These are phyloP conservation scores for Mongoloraphidia duomilia DNA, from an alignment of 2,888 invertebrate species.

Conservation along the genomic window DNA sequence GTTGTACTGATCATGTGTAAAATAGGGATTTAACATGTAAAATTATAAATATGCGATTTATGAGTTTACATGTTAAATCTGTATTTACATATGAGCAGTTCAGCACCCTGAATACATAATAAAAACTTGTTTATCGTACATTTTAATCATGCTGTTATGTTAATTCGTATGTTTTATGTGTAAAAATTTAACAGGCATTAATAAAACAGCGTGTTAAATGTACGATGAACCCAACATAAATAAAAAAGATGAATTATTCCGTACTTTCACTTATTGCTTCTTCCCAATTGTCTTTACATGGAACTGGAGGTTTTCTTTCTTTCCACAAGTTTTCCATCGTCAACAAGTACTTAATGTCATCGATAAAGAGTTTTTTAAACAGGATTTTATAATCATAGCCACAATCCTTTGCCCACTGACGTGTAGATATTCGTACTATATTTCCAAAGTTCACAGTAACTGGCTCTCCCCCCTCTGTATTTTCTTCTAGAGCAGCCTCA, in stretches of 20 bases:
- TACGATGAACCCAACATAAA: too few species aligned
- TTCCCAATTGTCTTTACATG: constrained; percentile 27
- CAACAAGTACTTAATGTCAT: constrained; percentile 88
- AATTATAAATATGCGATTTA: too few species aligned
- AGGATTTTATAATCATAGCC: constrained; percentile 73
- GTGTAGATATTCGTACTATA: constrained; percentile 52
- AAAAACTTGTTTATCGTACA: too few species aligned
- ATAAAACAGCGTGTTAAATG: too few species aligned
- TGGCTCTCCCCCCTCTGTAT: constrained; percentile 30
- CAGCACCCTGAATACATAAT: neutral
- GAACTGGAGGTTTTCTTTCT: constrained; percentile 69
- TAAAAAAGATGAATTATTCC: too few species aligned
- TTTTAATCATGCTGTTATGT: too few species aligned
- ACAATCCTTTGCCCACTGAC: constrained; percentile 74
- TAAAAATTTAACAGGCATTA: too few species aligned
- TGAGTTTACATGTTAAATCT: neutral
- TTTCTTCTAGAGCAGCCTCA: constrained; percentile 51
- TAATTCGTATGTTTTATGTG: too few species aligned
- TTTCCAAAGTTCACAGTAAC: constrained; percentile 30
- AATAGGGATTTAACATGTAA: too few species aligned
- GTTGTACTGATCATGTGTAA: too few species aligned
- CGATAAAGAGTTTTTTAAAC: constrained; percentile 84
- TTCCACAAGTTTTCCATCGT: constrained; percentile 94
- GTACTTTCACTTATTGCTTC: too few species aligned
- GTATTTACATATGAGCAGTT: too few species aligned